Evolutionary conservation across 1,140 invertebrate genomes (phyloP).

Genomic region (Hylyphantes graminicola): DNA sequence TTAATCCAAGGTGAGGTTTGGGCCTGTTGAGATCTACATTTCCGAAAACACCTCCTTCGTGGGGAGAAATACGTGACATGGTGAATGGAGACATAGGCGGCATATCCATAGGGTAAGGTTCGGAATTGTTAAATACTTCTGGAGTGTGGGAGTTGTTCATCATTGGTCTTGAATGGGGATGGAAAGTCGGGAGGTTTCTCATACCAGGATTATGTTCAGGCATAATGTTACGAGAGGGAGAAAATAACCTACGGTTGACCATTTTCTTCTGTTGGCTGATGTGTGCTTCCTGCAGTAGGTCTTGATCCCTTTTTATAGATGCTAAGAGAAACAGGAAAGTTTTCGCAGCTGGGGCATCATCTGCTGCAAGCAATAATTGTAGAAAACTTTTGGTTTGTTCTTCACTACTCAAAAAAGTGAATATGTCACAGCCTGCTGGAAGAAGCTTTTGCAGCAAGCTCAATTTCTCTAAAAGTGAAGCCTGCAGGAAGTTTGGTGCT

Average conservation of each 20-base stretch:
- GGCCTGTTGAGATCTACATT: conserved; percentile 23
- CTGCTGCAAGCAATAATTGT: conserved; percentile 5
- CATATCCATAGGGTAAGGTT: conserved; percentile 11
- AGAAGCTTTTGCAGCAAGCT: conserved; percentile 22
- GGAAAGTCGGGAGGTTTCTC: conserved; percentile 22
- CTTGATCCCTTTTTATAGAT: conserved; percentile 41
- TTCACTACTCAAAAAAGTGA: conserved; percentile 26
- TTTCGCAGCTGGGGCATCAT: not conserved
- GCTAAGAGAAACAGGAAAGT: conserved; percentile 6
- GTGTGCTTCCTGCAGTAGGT: conserved; percentile 17
- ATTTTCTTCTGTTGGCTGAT: conserved; percentile 31
- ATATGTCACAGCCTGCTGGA: conserved; percentile 28
- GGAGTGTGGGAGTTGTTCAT: not conserved
- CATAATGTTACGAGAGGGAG: conserved; percentile 29
- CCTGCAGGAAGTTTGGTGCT: not conserved
- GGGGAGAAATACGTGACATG: conserved; percentile 20
- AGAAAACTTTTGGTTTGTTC: conserved; percentile 29
- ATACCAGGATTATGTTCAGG: not conserved
- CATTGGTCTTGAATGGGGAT: not conserved
- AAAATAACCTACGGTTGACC: not conserved
- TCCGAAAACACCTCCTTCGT: conserved; percentile 19
- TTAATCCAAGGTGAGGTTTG: not conserved
- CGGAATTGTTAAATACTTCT: conserved; percentile 36
- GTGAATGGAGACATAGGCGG: conserved; percentile 18
- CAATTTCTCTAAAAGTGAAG: conserved; percentile 30